Percentiles rank a stretch among this genome's conserved stretches.
Conservation (phyloP, 2,888 invertebrate genomes). For the Pristionchus entomophagus region DNA sequence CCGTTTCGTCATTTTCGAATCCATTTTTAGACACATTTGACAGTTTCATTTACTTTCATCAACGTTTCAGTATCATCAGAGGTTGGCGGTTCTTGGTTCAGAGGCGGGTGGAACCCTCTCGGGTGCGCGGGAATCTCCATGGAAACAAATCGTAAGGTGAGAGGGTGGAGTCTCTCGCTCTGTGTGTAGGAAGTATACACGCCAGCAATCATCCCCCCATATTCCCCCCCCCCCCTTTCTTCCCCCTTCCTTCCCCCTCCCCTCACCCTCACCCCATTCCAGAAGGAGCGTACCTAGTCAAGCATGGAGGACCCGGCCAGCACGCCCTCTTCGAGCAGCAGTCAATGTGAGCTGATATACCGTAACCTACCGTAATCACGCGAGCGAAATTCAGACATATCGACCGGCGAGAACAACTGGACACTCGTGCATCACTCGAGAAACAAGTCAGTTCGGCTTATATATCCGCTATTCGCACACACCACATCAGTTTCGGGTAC, state of each 20-base stretch:
- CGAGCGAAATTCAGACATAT: conserved; percentile 34
- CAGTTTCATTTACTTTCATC: too few relatives aligned
- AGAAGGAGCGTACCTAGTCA: not conserved
- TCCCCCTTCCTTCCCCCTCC: not conserved
- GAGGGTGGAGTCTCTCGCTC: not conserved
- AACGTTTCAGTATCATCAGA: too few relatives aligned
- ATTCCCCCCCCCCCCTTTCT: not conserved
- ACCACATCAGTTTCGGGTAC: not conserved
- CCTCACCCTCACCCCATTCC: not conserved
- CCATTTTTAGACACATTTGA: too few relatives aligned
- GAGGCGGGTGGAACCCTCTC: not conserved
- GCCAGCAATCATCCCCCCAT: conserved; percentile 23
- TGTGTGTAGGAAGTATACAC: not conserved
- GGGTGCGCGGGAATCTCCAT: not conserved
- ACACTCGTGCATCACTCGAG: conserved; percentile 23
- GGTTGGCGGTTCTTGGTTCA: not conserved
- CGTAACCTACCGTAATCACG: not conserved
- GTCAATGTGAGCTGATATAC: conserved; percentile 14
- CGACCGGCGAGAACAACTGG: conserved; percentile 44
- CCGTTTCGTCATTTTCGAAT: too few relatives aligned
- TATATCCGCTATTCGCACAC: not conserved
- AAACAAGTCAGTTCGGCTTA: not conserved
- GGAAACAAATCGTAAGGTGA: conserved; percentile 27
- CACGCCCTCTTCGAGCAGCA: not conserved
- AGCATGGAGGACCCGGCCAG: conserved; percentile 32